Percentiles rank a stretch among this genome's conserved stretches.
Evolutionary conservation across 1,140 invertebrate genomes (phyloP).

Genomic region (Polypedilum pembai): DNA sequence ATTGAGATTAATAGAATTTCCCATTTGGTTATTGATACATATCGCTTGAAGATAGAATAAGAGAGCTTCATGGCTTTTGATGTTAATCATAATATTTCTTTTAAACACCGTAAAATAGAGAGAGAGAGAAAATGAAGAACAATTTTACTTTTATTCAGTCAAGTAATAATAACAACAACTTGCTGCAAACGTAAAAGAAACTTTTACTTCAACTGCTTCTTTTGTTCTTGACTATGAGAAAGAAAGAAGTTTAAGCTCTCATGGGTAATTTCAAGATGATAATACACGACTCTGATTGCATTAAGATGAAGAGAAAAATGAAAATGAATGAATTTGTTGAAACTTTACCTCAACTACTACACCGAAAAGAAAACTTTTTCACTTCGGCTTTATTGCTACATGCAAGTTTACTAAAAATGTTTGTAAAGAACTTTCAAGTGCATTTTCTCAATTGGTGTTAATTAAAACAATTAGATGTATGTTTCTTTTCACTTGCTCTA

Average conservation of each 20-base stretch:
- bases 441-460: conserved; percentile 26
- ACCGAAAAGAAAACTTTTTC: background rate
- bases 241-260: conserved; percentile 9
- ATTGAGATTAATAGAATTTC: conserved; percentile 5
- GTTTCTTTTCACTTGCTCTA: background rate
- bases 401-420: background rate
- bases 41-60: background rate
- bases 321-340: background rate
- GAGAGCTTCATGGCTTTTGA: background rate
- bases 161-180: background rate
- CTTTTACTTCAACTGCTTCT: too few relatives aligned
- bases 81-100: conserved; percentile 8
- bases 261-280: background rate
- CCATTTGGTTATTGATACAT: background rate
- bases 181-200: background rate
- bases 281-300: conserved; percentile 18
- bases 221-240: background rate
- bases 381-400: background rate
- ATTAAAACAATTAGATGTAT: conserved; percentile 26
- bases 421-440: conserved; percentile 19
- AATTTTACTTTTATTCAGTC: background rate
- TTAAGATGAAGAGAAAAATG: background rate
- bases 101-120: background rate
- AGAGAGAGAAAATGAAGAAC: background rate
- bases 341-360: background rate